Evolutionary conservation across 1,140 invertebrate genomes (phyloP).

Genomic region (Leucophenga varia): DNA sequence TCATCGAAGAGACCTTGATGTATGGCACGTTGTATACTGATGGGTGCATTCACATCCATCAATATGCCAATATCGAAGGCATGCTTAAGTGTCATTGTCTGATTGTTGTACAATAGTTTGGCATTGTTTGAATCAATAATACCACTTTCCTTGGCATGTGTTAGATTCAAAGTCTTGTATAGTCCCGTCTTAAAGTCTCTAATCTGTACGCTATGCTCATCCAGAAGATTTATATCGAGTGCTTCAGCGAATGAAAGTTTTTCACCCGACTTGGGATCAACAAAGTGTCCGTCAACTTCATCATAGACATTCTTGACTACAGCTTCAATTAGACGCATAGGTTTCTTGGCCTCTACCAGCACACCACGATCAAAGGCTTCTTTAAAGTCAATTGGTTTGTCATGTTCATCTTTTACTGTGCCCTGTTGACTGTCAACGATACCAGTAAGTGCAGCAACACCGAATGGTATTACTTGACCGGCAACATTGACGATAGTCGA

Average conservation of each 20-base stretch:
- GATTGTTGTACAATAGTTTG: slow-evolving; percentile 66
- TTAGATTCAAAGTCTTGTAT: slow-evolving; percentile 72
- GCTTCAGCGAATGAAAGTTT: slow-evolving; percentile 75
- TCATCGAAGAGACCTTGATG: slow-evolving; percentile 85
- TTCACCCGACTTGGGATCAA: slow-evolving; percentile 76
- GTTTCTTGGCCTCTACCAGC: slow-evolving; percentile 76
- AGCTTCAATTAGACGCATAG: slow-evolving; percentile 81
- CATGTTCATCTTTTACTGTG: slow-evolving; percentile 63
- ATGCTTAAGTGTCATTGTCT: slow-evolving; percentile 73
- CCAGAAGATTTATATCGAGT: slow-evolving; percentile 72
- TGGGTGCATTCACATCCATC: slow-evolving; percentile 75
- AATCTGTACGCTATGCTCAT: slow-evolving; percentile 80
- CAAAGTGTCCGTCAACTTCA: slow-evolving; percentile 71
- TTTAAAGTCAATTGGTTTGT: slow-evolving; percentile 74
- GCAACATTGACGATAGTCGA: slow-evolving; percentile 75
- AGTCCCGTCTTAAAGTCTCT: slow-evolving; percentile 76
- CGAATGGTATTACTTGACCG: slow-evolving; percentile 76
- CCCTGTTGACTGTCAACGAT: slow-evolving; percentile 78
- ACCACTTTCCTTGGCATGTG: slow-evolving; percentile 73
- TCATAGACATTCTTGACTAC: slow-evolving; percentile 81
- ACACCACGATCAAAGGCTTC: slow-evolving; percentile 85
- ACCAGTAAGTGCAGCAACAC: slow-evolving; percentile 75
- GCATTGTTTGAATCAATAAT: slow-evolving; percentile 75
- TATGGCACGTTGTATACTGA: slow-evolving; percentile 83
- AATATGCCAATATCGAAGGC: slow-evolving; percentile 80